Evolutionary conservation across 2,888 invertebrate genomes (phyloP).

Genomic region (Noctua janthina): DNA sequence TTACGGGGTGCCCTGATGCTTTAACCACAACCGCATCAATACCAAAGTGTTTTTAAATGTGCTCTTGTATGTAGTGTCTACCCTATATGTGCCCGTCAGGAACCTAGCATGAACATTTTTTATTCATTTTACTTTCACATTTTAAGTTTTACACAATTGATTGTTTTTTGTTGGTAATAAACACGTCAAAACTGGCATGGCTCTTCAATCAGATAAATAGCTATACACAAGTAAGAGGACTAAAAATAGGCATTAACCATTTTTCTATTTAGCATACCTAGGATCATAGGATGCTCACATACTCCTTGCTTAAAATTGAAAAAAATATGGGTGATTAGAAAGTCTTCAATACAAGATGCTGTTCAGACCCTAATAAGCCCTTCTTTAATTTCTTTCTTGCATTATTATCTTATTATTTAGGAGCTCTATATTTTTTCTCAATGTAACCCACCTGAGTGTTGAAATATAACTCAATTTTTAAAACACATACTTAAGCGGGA

Average conservation of each 20-base stretch:
- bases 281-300: not conserved
- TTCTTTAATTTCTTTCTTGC: not conserved
- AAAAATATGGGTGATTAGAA: not conserved
- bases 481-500: not conserved
- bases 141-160: constrained; percentile 14
- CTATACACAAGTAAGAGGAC: not conserved
- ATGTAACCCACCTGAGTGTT: accelerated
- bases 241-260: not conserved
- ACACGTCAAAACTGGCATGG: not conserved
- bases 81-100: constrained; percentile 21
- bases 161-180: constrained; percentile 18
- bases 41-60: constrained; percentile 16
- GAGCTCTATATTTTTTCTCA: not conserved
- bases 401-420: not conserved
- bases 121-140: constrained; percentile 27
- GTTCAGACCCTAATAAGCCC: not conserved
- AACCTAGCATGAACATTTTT: constrained; percentile 45
- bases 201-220: not conserved
- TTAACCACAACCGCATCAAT: constrained; percentile 8
- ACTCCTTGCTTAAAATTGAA: not conserved
- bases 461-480: not conserved
- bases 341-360: not conserved
- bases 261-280: not conserved
- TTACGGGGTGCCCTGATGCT: not conserved
- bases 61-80: constrained; percentile 13